Evolutionary conservation across 2,113 vertebrate genomes (phyloP).

Genomic region (Sakesphorus luctuosus): DNA sequence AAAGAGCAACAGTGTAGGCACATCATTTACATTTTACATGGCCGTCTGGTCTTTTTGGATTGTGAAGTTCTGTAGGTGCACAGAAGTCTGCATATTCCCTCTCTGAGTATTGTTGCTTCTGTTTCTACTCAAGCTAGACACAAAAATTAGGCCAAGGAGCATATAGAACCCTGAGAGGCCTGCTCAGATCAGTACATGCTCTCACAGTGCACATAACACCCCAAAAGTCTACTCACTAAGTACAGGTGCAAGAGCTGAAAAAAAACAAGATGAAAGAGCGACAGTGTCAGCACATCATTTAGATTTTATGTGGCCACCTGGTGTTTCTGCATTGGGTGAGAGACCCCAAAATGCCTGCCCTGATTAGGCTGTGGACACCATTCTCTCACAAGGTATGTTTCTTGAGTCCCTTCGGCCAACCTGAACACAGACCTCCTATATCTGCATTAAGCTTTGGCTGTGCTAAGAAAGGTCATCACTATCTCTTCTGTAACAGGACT

Average conservation of each 20-base stretch:
- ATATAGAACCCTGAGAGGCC: background rate
- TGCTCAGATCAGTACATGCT: background rate
- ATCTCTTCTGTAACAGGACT: background rate
- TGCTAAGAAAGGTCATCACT: background rate
- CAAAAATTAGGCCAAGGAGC: background rate
- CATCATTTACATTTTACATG: no score
- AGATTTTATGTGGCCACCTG: background rate
- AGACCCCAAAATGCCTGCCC: background rate
- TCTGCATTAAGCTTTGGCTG: background rate
- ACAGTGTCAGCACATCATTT: fast-evolving
- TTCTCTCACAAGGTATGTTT: background rate
- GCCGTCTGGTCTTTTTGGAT: background rate
- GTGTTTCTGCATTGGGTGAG: background rate
- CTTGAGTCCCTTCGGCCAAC: background rate
- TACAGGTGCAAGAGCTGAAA: background rate
- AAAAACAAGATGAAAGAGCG: background rate
- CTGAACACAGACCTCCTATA: background rate
- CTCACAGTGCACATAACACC: fast-evolving
- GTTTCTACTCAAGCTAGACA: background rate
- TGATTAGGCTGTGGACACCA: background rate
- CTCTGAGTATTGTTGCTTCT: background rate
- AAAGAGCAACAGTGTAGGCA: no score
- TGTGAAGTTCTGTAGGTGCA: background rate
- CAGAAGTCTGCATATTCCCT: background rate
- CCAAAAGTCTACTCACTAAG: background rate